Evolutionary conservation across 2,888 invertebrate genomes (phyloP).

Genomic region (Diploptera punctata): DNA sequence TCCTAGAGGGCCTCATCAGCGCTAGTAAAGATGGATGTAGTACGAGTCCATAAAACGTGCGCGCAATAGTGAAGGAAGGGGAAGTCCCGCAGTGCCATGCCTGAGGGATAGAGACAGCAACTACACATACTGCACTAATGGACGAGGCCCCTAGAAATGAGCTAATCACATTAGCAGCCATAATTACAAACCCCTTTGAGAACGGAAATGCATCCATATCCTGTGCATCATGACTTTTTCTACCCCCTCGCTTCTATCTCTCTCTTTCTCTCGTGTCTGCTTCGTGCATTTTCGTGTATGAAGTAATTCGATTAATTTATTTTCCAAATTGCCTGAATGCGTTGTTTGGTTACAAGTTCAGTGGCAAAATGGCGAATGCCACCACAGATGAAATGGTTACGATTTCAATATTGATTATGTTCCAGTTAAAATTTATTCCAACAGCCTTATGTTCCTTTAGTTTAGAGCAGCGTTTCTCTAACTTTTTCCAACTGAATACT

Average conservation of each 20-base stretch:
- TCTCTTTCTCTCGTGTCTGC: slow-evolving; percentile 41
- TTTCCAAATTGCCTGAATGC: slow-evolving; percentile 43
- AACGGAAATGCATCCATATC: slow-evolving; percentile 76
- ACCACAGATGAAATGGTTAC: neutral
- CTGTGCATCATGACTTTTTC: slow-evolving; percentile 56
- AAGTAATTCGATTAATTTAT: slow-evolving; percentile 45
- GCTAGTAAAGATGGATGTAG: slow-evolving; percentile 31
- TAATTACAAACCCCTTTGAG: slow-evolving; percentile 68
- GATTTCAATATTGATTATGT: no score
- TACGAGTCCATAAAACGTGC: slow-evolving; percentile 25
- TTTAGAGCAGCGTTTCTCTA: no score
- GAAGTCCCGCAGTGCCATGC: slow-evolving; percentile 14
- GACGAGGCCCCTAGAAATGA: slow-evolving; percentile 53
- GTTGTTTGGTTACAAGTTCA: slow-evolving; percentile 39
- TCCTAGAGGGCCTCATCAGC: slow-evolving; percentile 29
- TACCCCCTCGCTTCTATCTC: slow-evolving; percentile 44
- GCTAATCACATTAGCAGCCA: slow-evolving; percentile 70
- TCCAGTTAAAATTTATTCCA: no score
- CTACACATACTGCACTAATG: slow-evolving; percentile 37
- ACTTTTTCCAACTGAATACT: no score
- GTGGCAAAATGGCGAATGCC: slow-evolving; percentile 29
- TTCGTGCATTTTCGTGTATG: slow-evolving; percentile 44
- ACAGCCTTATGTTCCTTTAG: no score
- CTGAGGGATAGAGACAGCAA: slow-evolving; percentile 10
- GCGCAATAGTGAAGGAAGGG: slow-evolving; percentile 8